A percentile compares a stretch with the other conserved stretches of the same genome.
These are phyloP conservation scores for Tachuris rubrigastra DNA, from an alignment of 2,113 vertebrate genomes.

Conservation along the genomic window DNA sequence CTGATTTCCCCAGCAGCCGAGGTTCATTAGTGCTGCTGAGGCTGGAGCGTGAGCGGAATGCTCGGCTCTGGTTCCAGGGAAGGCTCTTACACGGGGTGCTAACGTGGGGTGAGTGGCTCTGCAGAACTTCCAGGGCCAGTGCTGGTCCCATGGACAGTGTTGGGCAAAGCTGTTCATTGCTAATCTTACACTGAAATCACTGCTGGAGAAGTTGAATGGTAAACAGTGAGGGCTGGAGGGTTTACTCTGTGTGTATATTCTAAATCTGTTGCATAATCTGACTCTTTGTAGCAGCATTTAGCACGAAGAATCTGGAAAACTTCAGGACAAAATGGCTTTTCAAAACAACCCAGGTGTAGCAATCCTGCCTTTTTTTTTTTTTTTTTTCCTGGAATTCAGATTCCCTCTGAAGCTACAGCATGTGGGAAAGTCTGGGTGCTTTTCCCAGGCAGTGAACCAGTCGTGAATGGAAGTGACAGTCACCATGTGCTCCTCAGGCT, in stretches of 20 bases:
- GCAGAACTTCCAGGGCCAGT: background rate
- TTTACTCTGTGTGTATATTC: background rate
- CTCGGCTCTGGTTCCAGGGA: background rate
- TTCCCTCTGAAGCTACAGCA: background rate
- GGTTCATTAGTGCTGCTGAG: slow-evolving; percentile 1
- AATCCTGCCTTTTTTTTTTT: background rate
- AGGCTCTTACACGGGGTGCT: background rate
- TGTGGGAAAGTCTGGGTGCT: background rate
- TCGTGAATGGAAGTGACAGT: background rate
- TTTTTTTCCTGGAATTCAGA: background rate
- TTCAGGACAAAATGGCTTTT: background rate
- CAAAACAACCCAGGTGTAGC: background rate
- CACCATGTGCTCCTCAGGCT: background rate
- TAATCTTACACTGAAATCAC: background rate
- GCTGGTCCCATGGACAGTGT: background rate
- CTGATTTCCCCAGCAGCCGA: background rate
- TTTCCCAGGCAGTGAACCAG: background rate
- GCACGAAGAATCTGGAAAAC: background rate
- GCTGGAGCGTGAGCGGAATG: background rate
- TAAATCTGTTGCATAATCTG: background rate
- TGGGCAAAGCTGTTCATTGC: background rate
- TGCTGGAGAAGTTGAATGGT: background rate
- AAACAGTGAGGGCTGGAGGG: background rate
- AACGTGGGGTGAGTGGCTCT: background rate
- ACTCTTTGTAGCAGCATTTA: background rate